phyloP scores from a whole-genome alignment of 2,113 vertebrate species.

The Pandion haliaetus region DNA sequence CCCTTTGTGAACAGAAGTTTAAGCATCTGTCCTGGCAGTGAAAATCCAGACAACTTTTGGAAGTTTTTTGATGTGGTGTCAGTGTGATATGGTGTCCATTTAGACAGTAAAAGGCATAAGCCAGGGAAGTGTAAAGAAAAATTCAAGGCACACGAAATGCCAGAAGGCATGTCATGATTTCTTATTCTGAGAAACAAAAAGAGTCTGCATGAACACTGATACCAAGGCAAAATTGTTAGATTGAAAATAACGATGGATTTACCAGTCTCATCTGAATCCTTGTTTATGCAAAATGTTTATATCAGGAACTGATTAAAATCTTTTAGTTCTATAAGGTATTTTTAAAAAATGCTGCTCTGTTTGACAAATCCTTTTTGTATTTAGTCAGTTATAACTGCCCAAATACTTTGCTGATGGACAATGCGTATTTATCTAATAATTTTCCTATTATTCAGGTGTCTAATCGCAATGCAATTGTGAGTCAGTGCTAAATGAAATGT shows the following conservation, averaged over 20 bases:
- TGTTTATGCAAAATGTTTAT: background rate
- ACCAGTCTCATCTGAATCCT: background rate
- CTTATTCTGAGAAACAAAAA: background rate
- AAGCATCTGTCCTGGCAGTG: background rate
- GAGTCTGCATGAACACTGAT: background rate
- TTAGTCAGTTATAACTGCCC: background rate
- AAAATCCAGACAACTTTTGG: background rate
- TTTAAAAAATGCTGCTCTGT: background rate
- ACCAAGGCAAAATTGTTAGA: background rate
- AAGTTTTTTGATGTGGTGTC: background rate
- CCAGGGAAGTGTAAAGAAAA: background rate
- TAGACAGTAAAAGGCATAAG: background rate
- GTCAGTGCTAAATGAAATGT: background rate
- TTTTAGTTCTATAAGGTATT: background rate
- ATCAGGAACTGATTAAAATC: background rate
- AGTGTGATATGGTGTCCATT: background rate
- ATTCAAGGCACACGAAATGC: background rate
- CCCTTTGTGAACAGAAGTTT: fast-evolving
- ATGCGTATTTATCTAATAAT: background rate
- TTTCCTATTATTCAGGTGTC: background rate
- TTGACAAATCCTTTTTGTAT: background rate
- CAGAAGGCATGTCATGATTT: fast-evolving
- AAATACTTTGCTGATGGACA: background rate
- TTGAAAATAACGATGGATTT: background rate
- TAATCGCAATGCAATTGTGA: background rate